A percentile compares a stretch with the other conserved stretches of the same genome.
Conservation (phyloP, 2,113 vertebrate species). For the Octodon degus region DNA sequence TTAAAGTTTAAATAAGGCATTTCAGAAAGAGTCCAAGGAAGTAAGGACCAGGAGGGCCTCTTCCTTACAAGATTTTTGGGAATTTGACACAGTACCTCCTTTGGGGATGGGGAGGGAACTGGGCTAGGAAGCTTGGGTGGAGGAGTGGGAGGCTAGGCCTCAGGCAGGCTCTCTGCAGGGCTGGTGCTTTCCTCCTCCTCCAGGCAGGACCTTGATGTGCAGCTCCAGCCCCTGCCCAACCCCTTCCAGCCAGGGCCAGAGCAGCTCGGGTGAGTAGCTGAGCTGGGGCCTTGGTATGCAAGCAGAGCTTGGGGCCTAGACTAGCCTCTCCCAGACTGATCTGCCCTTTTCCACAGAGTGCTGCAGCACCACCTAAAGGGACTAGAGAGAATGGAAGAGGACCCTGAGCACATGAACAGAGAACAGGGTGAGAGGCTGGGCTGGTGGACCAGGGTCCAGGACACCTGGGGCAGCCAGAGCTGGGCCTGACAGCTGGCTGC, state of each 20-base stretch:
- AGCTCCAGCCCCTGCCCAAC: constrained; percentile 55
- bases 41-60: not conserved
- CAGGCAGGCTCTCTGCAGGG: not conserved
- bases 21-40: not conserved
- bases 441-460: not conserved
- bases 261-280: constrained; percentile 77
- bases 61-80: not conserved
- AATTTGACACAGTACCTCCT: not conserved
- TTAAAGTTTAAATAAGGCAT: not conserved
- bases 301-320: not conserved
- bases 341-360: constrained; percentile 81
- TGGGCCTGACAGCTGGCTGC: not conserved
- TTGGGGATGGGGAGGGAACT: not conserved
- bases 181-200: not conserved
- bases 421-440: constrained; percentile 89
- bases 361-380: constrained; percentile 86
- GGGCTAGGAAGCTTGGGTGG: not conserved
- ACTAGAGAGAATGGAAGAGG: constrained; percentile 78
- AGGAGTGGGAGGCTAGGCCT: not conserved
- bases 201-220: constrained; percentile 58
- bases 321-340: not conserved
- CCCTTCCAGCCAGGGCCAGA: constrained; percentile 78
- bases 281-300: not conserved
- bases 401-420: constrained; percentile 84
- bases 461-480: not conserved